phyloP scores from a whole-genome alignment of 1,140 invertebrate genomes.

The Drosophila subobscura region DNA sequence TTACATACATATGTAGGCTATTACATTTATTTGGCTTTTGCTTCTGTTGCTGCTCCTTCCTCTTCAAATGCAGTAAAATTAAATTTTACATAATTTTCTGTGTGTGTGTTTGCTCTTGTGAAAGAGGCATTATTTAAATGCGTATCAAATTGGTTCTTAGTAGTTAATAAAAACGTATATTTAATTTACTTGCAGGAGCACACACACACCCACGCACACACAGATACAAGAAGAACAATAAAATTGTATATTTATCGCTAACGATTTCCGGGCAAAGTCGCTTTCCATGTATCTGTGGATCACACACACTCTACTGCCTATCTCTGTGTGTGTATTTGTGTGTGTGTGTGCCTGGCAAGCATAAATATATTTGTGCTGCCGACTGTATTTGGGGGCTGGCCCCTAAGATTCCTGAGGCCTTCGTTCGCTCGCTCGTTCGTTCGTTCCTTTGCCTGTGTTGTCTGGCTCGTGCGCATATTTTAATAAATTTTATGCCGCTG shows the following conservation, averaged over 20 bases:
- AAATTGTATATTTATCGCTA: constrained; percentile 82
- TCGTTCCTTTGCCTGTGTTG: constrained; percentile 22
- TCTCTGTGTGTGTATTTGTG: constrained; percentile 21
- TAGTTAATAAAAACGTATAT: constrained; percentile 83
- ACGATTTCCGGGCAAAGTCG: constrained; percentile 67
- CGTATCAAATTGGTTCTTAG: constrained; percentile 82
- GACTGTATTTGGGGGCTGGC: constrained; percentile 41
- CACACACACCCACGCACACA: constrained; percentile 25
- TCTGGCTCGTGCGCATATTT: constrained; percentile 71
- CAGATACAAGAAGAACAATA: constrained; percentile 72
- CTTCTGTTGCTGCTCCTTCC: constrained; percentile 2
- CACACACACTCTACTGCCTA: constrained; percentile 9
- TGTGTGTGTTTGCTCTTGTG: constrained; percentile 31
- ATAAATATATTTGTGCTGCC: constrained; percentile 66
- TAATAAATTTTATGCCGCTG: constrained; percentile 81
- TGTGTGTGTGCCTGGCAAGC: constrained; percentile 52
- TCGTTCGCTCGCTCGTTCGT: constrained; percentile 9
- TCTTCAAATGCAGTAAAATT: constrained; percentile 64
- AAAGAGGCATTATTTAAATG: constrained; percentile 74
- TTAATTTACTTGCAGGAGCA: constrained; percentile 72
- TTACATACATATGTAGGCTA: constrained; percentile 63
- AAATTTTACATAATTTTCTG: constrained; percentile 72
- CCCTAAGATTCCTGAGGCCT: constrained; percentile 15
- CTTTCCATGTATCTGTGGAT: constrained; percentile 2
- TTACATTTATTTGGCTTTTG: constrained; percentile 75